A percentile compares a stretch with the other conserved stretches of the same genome.
phyloP scores from a whole-genome alignment of 2,888 invertebrate species.

The Tanytarsus gracilentus region DNA sequence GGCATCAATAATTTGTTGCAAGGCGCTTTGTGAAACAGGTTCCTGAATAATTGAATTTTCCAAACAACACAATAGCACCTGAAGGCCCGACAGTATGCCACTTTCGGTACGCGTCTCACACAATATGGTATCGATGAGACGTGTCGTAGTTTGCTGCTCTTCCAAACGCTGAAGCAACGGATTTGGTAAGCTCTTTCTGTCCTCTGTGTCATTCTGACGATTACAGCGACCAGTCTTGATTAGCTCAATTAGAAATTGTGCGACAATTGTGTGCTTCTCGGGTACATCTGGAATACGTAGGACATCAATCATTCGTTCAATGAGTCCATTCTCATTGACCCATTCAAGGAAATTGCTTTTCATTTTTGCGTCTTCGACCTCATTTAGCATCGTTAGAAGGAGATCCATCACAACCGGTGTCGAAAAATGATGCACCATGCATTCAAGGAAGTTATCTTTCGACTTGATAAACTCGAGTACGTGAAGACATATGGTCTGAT shows the following conservation, averaged over 20 bases:
- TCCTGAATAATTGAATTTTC: constrained; percentile 40
- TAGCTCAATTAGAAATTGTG: constrained; percentile 81
- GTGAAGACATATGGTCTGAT: constrained; percentile 84
- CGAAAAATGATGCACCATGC: constrained; percentile 79
- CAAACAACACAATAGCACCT: constrained; percentile 65
- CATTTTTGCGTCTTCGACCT: constrained; percentile 67
- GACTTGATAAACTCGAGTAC: constrained; percentile 86
- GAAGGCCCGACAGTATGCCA: constrained; percentile 69
- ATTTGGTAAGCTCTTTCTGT: constrained; percentile 52
- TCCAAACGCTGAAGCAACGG: constrained; percentile 64
- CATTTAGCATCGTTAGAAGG: constrained; percentile 72
- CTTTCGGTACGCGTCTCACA: constrained; percentile 55
- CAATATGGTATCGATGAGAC: constrained; percentile 68
- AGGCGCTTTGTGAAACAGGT: constrained; percentile 39
- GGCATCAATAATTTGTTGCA: constrained; percentile 37
- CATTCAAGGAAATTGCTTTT: constrained; percentile 65
- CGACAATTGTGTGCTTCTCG: constrained; percentile 76
- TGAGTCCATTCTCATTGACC: constrained; percentile 78
- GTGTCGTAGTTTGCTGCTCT: constrained; percentile 53
- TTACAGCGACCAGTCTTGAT: constrained; percentile 56
- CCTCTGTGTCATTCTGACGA: constrained; percentile 51
- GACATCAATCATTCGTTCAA: constrained; percentile 65
- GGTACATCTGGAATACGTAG: constrained; percentile 55
- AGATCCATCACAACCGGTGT: constrained; percentile 94
- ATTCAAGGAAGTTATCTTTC: constrained; percentile 76